Percentiles rank a stretch among this genome's conserved stretches.
Conservation (phyloP, 2,113 vertebrate species). For the Paracanthobrama guichenoti region DNA sequence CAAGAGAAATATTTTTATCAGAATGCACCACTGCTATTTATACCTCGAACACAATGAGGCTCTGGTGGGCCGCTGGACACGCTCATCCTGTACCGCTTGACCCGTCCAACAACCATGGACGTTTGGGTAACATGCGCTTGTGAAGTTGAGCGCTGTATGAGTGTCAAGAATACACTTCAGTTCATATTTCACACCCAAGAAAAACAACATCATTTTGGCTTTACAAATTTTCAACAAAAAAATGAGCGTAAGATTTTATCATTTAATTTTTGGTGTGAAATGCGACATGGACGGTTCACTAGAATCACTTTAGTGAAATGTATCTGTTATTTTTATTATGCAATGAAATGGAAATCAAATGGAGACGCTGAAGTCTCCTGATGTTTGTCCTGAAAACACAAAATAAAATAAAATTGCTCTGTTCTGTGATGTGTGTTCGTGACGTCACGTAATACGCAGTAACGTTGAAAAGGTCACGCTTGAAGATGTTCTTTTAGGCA, state of each 20-base stretch:
- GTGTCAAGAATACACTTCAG: not conserved
- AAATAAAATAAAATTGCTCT: too few relatives aligned
- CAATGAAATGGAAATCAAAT: too few relatives aligned
- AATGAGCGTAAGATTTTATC: not conserved
- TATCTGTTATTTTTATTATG: not conserved
- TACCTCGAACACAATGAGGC: constrained; percentile 57
- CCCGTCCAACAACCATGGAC: constrained; percentile 31
- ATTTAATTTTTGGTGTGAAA: not conserved
- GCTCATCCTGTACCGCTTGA: constrained; percentile 60
- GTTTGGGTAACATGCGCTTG: not conserved
- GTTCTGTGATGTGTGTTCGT: too few relatives aligned
- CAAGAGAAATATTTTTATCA: constrained; percentile 67
- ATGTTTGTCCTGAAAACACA: not conserved
- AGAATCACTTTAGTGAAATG: not conserved
- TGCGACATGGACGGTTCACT: not conserved
- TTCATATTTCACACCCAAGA: not conserved
- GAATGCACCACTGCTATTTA: constrained; percentile 69
- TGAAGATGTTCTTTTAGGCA: too few relatives aligned
- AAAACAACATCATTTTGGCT: too few relatives aligned
- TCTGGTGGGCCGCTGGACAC: constrained; percentile 53
- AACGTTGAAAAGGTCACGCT: too few relatives aligned
- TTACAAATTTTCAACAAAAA: too few relatives aligned
- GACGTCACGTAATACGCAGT: too few relatives aligned
- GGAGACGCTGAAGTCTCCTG: not conserved
- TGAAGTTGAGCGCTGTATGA: not conserved